Evolutionary conservation across 2,888 invertebrate genomes (phyloP).

Genomic region (Acholoe squamosa): DNA sequence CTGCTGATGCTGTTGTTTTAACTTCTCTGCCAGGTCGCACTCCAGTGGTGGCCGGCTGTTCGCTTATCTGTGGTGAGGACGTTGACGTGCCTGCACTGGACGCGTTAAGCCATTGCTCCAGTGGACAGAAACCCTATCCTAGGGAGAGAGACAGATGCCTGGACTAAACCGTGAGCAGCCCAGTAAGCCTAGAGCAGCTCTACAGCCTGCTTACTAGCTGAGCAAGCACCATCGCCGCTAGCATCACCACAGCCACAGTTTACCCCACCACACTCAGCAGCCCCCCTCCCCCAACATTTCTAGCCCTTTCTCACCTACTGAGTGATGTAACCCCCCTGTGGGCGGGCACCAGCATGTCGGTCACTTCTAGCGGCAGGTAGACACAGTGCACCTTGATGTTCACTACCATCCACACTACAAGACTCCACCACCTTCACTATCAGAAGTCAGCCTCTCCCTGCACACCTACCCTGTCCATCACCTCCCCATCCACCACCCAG

Average conservation of each 20-base stretch:
- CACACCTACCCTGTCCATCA: not conserved
- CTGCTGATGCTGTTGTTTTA: not conserved
- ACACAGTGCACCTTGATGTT: not conserved
- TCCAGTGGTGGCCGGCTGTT: not conserved
- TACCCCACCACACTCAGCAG: not conserved
- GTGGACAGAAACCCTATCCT: not conserved
- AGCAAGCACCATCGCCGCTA: not conserved
- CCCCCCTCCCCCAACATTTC: not conserved
- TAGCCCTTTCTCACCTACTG: not conserved
- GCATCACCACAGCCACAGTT: not conserved
- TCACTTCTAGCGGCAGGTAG: not conserved
- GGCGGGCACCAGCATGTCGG: slow-evolving; percentile 20
- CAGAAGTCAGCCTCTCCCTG: not conserved
- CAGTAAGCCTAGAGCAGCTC: not conserved
- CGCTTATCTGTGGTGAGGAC: not conserved
- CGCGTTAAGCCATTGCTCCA: too few species aligned
- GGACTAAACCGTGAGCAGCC: not conserved
- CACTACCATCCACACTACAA: not conserved
- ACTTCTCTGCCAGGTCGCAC: not conserved
- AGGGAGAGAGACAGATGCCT: not conserved
- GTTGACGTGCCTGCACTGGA: not conserved
- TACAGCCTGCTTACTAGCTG: not conserved
- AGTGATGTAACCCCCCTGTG: slow-evolving; percentile 3
- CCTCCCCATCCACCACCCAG: not conserved
- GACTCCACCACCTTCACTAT: not conserved